Evolutionary conservation across 2,113 vertebrate genomes (phyloP).

Genomic region (Engystomops pustulosus): DNA sequence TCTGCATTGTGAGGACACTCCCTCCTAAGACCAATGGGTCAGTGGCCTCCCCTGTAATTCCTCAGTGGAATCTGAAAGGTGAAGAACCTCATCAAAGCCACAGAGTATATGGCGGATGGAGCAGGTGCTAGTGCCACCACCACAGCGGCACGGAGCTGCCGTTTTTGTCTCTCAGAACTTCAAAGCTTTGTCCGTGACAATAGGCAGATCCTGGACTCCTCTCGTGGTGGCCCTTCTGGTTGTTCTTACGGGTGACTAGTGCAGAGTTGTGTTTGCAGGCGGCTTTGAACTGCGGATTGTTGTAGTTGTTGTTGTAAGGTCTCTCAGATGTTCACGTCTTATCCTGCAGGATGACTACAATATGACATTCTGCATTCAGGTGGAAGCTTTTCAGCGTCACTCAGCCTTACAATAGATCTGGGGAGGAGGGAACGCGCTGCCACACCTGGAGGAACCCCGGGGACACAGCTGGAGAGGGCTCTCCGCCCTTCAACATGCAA

Average conservation of each 20-base stretch:
- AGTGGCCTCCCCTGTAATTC: no score
- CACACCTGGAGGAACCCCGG: conserved; percentile 11
- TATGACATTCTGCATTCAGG: conserved; percentile 10
- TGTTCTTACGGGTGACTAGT: background rate
- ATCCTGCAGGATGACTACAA: conserved; percentile 12
- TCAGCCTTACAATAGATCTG: background rate
- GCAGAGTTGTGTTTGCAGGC: background rate
- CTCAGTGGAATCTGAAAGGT: no score
- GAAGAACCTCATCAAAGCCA: background rate
- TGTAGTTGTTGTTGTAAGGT: conserved; percentile 21
- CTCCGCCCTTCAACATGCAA: background rate
- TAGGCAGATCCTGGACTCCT: background rate
- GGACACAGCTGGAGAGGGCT: background rate
- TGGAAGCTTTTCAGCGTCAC: conserved; percentile 15
- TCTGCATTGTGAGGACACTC: no score
- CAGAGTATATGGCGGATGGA: background rate
- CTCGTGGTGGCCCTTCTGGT: background rate
- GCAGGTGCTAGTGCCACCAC: conserved; percentile 14
- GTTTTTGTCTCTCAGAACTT: conserved; percentile 22
- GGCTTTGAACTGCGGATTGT: conserved; percentile 34
- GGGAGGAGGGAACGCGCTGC: background rate
- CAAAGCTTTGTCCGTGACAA: conserved; percentile 37
- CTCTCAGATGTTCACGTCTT: conserved; percentile 24
- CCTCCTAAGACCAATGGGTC: no score
- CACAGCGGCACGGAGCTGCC: background rate